phyloP scores from a whole-genome alignment of 1,140 invertebrate species.

The Ostrea denselamellosa region DNA sequence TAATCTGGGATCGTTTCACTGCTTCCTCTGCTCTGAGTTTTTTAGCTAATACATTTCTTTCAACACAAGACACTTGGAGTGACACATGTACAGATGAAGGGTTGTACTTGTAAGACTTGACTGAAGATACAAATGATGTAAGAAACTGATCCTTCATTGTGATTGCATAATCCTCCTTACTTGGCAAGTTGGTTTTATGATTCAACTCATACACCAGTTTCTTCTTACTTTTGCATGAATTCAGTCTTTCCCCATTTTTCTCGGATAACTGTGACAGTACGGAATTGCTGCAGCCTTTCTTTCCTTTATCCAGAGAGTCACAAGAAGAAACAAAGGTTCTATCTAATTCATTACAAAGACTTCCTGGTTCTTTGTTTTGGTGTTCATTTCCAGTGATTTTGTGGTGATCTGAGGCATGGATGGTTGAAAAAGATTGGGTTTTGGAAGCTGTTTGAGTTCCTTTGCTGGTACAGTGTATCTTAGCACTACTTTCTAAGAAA shows the following conservation, averaged over 20 bases:
- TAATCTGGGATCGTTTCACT: neutral
- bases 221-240: neutral
- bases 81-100: neutral
- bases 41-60: slow-evolving; percentile 10
- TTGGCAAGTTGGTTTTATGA: neutral
- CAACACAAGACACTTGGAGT: slow-evolving; percentile 17
- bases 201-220: neutral
- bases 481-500: too few relatives aligned
- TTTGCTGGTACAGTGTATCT: neutral
- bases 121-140: slow-evolving; percentile 1
- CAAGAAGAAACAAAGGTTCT: neutral
- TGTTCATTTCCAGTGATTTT: neutral
- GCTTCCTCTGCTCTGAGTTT: neutral
- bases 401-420: neutral
- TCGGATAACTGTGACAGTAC: neutral
- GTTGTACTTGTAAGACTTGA: neutral
- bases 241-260: neutral
- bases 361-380: neutral
- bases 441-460: slow-evolving; percentile 4
- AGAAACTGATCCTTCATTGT: neutral
- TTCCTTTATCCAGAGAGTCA: neutral
- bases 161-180: neutral
- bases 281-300: neutral
- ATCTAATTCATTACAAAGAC: neutral
- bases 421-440: neutral